Evolutionary conservation across 2,113 vertebrate genomes (phyloP).

Genomic region (Siniperca chuatsi): DNA sequence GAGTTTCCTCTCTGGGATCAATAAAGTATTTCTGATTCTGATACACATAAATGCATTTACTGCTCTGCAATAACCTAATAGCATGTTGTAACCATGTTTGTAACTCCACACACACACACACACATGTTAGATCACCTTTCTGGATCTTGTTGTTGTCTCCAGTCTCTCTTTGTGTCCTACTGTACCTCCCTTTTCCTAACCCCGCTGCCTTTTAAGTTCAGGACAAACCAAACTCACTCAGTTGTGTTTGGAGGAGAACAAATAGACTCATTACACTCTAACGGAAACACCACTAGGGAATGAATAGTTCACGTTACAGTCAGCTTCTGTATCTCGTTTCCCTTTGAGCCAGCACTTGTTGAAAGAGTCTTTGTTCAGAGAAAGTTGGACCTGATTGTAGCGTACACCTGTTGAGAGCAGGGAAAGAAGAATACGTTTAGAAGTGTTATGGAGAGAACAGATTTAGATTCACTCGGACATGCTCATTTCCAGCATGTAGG

Average conservation of each 20-base stretch:
- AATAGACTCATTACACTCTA: not conserved
- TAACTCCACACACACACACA: not conserved
- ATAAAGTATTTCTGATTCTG: too few species aligned
- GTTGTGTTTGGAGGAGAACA: not conserved
- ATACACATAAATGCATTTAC: too few species aligned
- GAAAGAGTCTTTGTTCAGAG: slow-evolving; percentile 21
- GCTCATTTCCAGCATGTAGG: not conserved
- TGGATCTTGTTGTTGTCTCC: not conserved
- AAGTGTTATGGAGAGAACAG: not conserved
- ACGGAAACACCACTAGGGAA: not conserved
- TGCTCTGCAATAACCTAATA: too few species aligned
- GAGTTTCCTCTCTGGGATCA: too few species aligned
- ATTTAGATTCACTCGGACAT: not conserved
- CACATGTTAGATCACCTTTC: not conserved
- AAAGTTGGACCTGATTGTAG: not conserved
- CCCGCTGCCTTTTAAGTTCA: not conserved
- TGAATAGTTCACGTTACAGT: not conserved
- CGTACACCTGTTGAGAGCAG: not conserved
- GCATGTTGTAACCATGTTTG: too few species aligned
- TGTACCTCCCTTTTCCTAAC: not conserved
- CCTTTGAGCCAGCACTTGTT: not conserved
- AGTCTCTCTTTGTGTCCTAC: not conserved
- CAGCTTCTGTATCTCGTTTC: slow-evolving; percentile 19
- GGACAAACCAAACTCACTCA: not conserved
- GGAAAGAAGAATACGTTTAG: not conserved